Evolutionary conservation across 2,888 invertebrate genomes (phyloP), one percentile per base, ranked within the genome.

Genomic region (Ptychoptera contaminata): DNA sequence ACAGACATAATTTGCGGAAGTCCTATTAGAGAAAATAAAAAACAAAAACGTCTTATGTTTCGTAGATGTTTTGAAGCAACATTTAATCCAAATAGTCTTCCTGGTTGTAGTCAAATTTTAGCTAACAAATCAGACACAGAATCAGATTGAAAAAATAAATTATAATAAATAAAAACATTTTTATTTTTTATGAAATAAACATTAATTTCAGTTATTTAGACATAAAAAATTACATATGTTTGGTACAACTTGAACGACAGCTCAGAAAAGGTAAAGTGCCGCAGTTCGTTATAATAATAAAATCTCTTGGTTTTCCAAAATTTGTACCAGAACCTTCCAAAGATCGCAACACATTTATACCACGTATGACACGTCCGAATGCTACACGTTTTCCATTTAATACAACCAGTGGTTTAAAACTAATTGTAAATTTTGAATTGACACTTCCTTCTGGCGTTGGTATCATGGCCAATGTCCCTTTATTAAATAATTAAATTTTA

Each of bases 11-110:
- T 50, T 2, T 51, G 58, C 11, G 46, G 41, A 37, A 47, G 49
- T 30, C 56, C 65, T 67, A 35, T 49, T 51, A 50, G 45, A 56
- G 45, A 55, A 60, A 46, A 61, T 58, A 54, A 57, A 50, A 49
- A 62, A 63, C 56, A 52, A 67, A 52, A 63, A 62, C 59, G 40
- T 55, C 74, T 56, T 1, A 74, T 83, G 44, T 84, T 85, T 55
- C 73, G 74, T 48, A 72, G 80, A 47, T 83, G 83, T 59, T 82
- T 81, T 61, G 78, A 83, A 61, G 67, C 72, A 38, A 82, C 83
- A n/a, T 79, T 76, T 55, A 72, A 79, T 53, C 73, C 76, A 8
- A 67, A 68, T 51, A 58, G 60, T 40, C 58, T 62, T 0, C 71
- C 72, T 47, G 70, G 76, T 35, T 71, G 69, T 50, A 70, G 74